Percentiles rank a stretch among this genome's conserved stretches.
Conservation (phyloP, 2,113 vertebrate genomes). For the Pycnonotus jocosus region DNA sequence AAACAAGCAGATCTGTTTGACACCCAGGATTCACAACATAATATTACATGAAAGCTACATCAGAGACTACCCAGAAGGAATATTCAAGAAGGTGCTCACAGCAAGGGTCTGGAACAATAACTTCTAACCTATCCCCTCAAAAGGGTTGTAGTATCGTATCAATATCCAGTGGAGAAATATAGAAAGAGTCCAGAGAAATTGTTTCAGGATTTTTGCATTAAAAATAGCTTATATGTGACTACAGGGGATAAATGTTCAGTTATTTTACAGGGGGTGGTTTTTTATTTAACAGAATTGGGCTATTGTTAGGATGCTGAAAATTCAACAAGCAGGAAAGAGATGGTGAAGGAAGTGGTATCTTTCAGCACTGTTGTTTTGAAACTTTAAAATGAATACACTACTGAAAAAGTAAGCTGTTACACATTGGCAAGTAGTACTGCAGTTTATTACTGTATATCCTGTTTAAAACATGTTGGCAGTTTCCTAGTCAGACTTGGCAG, state of each 20-base stretch:
- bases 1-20: neutral
- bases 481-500: neutral
- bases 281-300: neutral
- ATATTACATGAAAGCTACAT: neutral
- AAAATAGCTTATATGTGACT: neutral
- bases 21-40: neutral
- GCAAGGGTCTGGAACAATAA: neutral
- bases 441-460: neutral
- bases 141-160: neutral
- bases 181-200: neutral
- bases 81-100: neutral
- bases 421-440: neutral
- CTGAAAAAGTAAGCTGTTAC: neutral
- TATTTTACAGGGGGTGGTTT: neutral
- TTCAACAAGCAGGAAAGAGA: neutral
- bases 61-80: neutral
- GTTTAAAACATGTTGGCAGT: neutral
- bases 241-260: neutral
- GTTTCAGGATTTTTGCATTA: neutral
- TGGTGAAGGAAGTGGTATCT: neutral
- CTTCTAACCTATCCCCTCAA: neutral
- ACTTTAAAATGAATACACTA: neutral
- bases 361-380: neutral
- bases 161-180: neutral
- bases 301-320: neutral